Evolutionary conservation across 2,888 invertebrate genomes (phyloP).

Genomic region (Gymnoscelis rufifasciata): DNA sequence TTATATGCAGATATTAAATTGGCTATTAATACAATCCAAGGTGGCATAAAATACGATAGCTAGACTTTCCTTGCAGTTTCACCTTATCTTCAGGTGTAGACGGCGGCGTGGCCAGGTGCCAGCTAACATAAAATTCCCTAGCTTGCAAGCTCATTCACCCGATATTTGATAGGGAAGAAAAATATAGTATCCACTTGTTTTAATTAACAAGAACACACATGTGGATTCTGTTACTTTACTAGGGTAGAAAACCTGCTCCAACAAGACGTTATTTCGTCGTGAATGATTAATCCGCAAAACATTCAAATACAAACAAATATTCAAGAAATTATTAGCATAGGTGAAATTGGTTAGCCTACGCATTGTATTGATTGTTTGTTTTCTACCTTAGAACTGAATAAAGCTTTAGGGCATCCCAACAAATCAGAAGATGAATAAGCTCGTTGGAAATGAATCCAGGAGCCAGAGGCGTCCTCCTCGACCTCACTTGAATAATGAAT

Average conservation of each 20-base stretch:
- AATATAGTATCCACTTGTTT: background rate
- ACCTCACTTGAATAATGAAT: constrained; percentile 30
- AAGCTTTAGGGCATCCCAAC: constrained; percentile 1
- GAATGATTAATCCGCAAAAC: too few species aligned
- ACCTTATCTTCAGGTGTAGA: constrained; percentile 12
- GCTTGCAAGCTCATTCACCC: constrained; percentile 11
- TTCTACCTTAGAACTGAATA: background rate
- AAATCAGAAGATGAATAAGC: constrained; percentile 11
- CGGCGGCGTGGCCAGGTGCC: constrained; percentile 15
- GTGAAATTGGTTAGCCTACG: too few species aligned
- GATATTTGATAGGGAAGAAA: background rate
- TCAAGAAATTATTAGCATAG: too few species aligned
- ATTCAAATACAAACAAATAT: too few species aligned
- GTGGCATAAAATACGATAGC: too few species aligned
- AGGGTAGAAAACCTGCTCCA: background rate
- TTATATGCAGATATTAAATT: too few species aligned
- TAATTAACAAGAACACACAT: background rate
- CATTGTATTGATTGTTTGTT: background rate
- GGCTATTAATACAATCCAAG: too few species aligned
- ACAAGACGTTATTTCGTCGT: too few species aligned
- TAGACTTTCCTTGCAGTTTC: too few species aligned
- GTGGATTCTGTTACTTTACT: too few species aligned
- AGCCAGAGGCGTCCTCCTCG: constrained; percentile 4
- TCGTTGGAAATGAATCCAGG: constrained; percentile 13
- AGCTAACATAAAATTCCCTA: constrained; percentile 12